Conservation (phyloP, 1,140 invertebrate species). For the honey bee (Apis mellifera) region Amel_HAv3.1 CM009938.2:10175001-10175500, state of each 20-base stretch:
- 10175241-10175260: background rate
- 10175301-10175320: background rate
- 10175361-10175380: too few relatives aligned
- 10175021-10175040: constrained; percentile 67
- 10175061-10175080: constrained; percentile 69
- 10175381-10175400: too few relatives aligned
- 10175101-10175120: constrained; percentile 44
- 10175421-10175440: too few relatives aligned
- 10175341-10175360: too few relatives aligned
- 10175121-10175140: constrained; percentile 52
- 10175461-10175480: too few relatives aligned
- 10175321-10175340: background rate
- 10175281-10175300: background rate
- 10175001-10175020: constrained; percentile 47
- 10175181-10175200: background rate
- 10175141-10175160: constrained; percentile 58
- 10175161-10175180: constrained; percentile 56
- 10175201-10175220: constrained; percentile 37
- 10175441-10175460: too few relatives aligned
- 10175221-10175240: constrained; percentile 52
- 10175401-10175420: too few relatives aligned
- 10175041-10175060: constrained; percentile 69
- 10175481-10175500: too few relatives aligned
- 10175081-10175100: constrained; percentile 61
- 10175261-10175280: background rate